A percentile compares a stretch with the other conserved stretches of the same genome.
Evolutionary conservation across 2,113 vertebrate species (phyloP).

Genomic region (Ovibos moschatus): DNA sequence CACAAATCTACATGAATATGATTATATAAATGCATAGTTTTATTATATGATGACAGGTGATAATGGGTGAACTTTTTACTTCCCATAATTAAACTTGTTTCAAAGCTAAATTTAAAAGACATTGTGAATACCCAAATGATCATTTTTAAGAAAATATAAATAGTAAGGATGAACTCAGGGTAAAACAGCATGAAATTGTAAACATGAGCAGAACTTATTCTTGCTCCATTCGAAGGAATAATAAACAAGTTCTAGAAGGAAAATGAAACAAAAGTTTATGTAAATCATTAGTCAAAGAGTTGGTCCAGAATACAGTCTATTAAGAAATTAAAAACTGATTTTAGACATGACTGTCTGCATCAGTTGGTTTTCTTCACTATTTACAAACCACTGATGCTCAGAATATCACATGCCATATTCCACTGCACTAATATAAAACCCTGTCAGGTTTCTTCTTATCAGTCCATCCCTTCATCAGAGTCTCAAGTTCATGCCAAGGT

Average conservation of each 20-base stretch:
- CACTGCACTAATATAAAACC: neutral
- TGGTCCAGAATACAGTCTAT: neutral
- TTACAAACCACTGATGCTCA: neutral
- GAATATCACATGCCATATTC: neutral
- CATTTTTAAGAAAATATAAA: neutral
- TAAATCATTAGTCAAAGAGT: neutral
- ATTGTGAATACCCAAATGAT: neutral
- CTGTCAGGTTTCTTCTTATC: neutral
- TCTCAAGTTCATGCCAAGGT: neutral
- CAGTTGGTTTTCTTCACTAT: neutral
- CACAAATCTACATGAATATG: neutral
- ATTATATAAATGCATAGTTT: neutral
- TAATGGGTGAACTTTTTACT: neutral
- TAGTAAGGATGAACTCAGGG: neutral
- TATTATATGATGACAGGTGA: neutral
- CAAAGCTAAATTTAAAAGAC: neutral
- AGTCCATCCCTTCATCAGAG: neutral
- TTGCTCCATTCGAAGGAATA: neutral
- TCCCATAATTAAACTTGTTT: neutral
- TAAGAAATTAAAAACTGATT: neutral
- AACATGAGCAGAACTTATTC: neutral
- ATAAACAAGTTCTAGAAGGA: neutral
- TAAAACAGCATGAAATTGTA: neutral
- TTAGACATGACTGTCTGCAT: neutral
- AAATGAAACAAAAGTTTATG: neutral